Percentiles rank a stretch among this genome's conserved stretches.
Evolutionary conservation across 2,888 invertebrate species (phyloP).

Genomic region (Athalia circularis): DNA sequence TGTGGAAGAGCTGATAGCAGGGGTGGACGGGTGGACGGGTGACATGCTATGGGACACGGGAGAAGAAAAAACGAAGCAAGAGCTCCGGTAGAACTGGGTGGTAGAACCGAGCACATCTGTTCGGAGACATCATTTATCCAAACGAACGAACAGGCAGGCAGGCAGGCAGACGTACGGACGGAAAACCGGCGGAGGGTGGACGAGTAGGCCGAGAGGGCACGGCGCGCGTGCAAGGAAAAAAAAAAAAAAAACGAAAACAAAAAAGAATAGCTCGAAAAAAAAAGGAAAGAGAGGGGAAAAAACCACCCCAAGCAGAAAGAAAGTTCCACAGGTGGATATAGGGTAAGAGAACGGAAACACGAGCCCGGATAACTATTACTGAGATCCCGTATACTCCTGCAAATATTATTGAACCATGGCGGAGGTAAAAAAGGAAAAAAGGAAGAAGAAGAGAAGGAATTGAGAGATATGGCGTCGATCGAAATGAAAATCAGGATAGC

Average conservation of each 20-base stretch:
- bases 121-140: conserved; percentile 51
- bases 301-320: conserved; percentile 45
- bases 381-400: conserved; percentile 45
- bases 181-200: conserved; percentile 43
- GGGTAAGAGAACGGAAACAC: conserved; percentile 50
- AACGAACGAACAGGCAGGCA: conserved; percentile 47
- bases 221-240: conserved; percentile 30
- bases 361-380: conserved; percentile 24
- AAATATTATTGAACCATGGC: conserved; percentile 2
- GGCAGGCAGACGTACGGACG: conserved; percentile 32
- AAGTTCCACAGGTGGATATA: conserved; percentile 48
- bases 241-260: not conserved
- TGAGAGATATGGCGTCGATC: no score
- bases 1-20: conserved; percentile 31
- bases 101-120: conserved; percentile 47
- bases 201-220: conserved; percentile 29
- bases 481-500: not conserved
- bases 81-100: not conserved
- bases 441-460: no score
- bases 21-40: conserved; percentile 47
- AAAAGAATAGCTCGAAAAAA: conserved; percentile 37
- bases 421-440: no score
- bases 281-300: conserved; percentile 28
- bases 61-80: conserved; percentile 33
- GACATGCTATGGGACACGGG: conserved; percentile 18